Evolutionary conservation across 1,140 invertebrate genomes (phyloP), one percentile per base, ranked within the genome.

Genomic region (Heliothis virescens): DNA sequence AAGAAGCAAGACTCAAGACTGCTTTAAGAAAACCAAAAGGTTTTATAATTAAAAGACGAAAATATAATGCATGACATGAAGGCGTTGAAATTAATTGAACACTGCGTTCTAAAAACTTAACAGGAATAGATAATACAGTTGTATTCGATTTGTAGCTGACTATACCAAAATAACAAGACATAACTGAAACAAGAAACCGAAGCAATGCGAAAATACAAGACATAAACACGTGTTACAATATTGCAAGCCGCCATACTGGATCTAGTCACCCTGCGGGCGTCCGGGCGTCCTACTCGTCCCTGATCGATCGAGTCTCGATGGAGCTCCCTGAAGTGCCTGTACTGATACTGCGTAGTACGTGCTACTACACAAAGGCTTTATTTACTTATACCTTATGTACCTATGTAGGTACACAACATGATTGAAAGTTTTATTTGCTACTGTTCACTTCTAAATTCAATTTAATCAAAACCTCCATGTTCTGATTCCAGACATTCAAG

Each of bases 241-340:
- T 72, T 57, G 52, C 69, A 18, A n/a, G 69, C 69, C 52, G 53
- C 69, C 52, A 72, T 72, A 72, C 26, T 55, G 53, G 34, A 26
- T 72, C 16, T 53, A 57, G 34, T 16, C 57, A 21, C 34, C 34
- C 34, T 55, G 55, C 55, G 57, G 72, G 41, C 72, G 57, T 74
- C 13, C 57, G 21, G 34, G 34, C 34, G n/a, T n/a, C 52, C 72
- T 21, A 57, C 72, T 53, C 74, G 48, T 50, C 18, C 57, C 74
- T 82, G 87, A 90, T 90, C 87, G 85, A 89, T 90, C 34, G 86
- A 84, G 90, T 91, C 79, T 87, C 87, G 89, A 89, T 89, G 86
- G 85, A 87, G 85, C 84, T 84, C 80, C 78, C 79, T 21, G 55
- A 26, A 59, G 9, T 18, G 15, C 15, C 26, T 26, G 18, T 71